Evolutionary conservation across 2,888 invertebrate species (phyloP).

Genomic region (Nebria salina): DNA sequence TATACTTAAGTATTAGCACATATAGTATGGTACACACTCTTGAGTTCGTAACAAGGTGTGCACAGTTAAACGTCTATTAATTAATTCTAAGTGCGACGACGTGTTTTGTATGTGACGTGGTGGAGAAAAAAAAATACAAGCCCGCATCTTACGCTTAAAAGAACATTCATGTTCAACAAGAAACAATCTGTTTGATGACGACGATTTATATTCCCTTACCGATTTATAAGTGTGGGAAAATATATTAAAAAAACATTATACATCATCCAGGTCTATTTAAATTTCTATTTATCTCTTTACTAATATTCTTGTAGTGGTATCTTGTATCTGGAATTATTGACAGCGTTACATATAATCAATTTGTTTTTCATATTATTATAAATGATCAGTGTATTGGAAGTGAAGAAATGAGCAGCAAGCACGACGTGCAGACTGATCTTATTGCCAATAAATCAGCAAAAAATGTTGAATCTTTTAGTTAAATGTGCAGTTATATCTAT

Average conservation of each 20-base stretch:
- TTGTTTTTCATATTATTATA: too few species aligned
- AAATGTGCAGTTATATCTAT: slow-evolving; percentile 1
- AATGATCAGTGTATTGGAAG: not conserved
- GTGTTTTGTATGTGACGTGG: not conserved
- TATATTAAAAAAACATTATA: not conserved
- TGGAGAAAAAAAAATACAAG: not conserved
- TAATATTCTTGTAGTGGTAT: too few species aligned
- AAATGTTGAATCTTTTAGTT: not conserved
- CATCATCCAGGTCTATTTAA: too few species aligned
- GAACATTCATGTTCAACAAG: not conserved
- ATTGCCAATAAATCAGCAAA: not conserved
- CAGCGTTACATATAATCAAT: not conserved
- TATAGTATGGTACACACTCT: not conserved
- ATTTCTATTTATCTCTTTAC: too few species aligned
- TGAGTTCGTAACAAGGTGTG: not conserved
- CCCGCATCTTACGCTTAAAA: not conserved
- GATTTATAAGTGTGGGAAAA: not conserved
- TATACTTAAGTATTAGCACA: not conserved
- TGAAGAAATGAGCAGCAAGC: not conserved
- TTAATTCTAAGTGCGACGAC: not conserved
- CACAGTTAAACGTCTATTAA: not conserved
- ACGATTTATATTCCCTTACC: not conserved
- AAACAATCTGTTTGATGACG: not conserved
- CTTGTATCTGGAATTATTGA: not conserved
- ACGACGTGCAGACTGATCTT: not conserved